Base-by-base conservation (phyloP, 1,140 invertebrate genomes). In the Drosophila kurseongensis region DNA sequence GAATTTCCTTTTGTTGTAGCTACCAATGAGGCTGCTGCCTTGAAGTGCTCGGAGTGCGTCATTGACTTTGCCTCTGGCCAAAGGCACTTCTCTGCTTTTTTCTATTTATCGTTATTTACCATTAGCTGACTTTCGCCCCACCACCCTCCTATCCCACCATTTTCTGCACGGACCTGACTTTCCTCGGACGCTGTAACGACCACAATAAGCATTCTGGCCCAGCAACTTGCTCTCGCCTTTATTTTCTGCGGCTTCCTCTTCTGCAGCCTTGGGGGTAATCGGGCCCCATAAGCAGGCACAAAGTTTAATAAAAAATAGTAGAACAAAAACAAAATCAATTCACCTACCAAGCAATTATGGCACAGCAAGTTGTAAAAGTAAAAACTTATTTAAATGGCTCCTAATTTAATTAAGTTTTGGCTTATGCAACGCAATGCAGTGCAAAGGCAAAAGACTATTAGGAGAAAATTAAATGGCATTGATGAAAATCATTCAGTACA, bases 61-160 rank as follows among this genome's bases (percentile, higher is more conserved):
- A 86, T 86, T 86, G 83, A 86, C 83, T 86, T 86, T 88, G 83
- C 79, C 78, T 83, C 68, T 69, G 82, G 83, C 79, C 79, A 69
- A 73, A 76, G 44, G 83, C 83, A 76, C 80, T 82, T 77, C 56
- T 72, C 75, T 58, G 73, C 56, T 86, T 86, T 82, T 50, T 36
- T 18, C 18, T 88, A 83, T 86, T 86, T 86, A 86, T 89, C 79
- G 83, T 86, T 86, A 88, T 86, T 88, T 86, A 89, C 83, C 83
- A 86, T 86, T 86, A 82, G 65, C 62, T 32, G 50, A 3, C 45
- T 27, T 48, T 35, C 23, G 9, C 32, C 45, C 12, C 13, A 0
- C 7, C 14, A 23, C 10, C 29, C 35, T n/a, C 35, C 40, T 38
- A 29, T 18, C 14, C 44, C 1, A 6, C 42, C 38, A 13, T 10